These are phyloP conservation scores for Cataglyphis livida DNA, from an alignment of 2,888 invertebrate species.

Conservation along the genomic window DNA sequence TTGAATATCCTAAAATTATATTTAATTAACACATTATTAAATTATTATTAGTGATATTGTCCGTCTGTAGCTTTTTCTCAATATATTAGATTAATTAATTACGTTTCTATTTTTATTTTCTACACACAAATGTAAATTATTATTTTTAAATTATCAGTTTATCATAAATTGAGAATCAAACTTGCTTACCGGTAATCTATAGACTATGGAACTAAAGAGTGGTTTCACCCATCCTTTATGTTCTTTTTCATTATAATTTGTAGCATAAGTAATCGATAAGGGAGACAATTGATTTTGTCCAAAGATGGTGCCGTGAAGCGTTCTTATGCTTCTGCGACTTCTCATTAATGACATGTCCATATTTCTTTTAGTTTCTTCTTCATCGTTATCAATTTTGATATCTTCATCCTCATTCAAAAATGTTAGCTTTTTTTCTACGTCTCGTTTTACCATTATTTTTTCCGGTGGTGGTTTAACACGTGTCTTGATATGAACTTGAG, in stretches of 20 bases:
- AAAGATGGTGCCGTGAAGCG: conserved; percentile 75
- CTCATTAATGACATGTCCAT: conserved; percentile 67
- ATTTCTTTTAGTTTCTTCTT: conserved; percentile 62
- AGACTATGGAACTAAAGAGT: conserved; percentile 97
- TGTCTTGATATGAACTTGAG: conserved; percentile 72
- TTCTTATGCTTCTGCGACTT: conserved; percentile 69
- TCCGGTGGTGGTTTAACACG: conserved; percentile 73
- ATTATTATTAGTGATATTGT: background rate
- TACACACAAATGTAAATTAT: background rate
- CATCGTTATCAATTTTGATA: conserved; percentile 58
- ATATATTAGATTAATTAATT: background rate
- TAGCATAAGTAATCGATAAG: conserved; percentile 91
- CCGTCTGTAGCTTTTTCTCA: background rate
- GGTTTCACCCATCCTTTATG: conserved; percentile 95
- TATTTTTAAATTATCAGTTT: background rate
- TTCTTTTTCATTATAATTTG: conserved; percentile 90
- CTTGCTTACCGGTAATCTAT: conserved; percentile 87
- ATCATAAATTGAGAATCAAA: background rate
- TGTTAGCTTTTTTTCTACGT: conserved; percentile 55
- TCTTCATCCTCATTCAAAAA: conserved; percentile 63
- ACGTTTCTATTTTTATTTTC: background rate
- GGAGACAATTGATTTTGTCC: conserved; percentile 93
- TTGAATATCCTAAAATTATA: conserved; percentile 92
- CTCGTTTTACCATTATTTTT: conserved; percentile 79
- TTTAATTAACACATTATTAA: conserved; percentile 7